These are phyloP conservation scores for Cherax destructor DNA, from an alignment of 1,140 invertebrate species.

Conservation along the genomic window DNA sequence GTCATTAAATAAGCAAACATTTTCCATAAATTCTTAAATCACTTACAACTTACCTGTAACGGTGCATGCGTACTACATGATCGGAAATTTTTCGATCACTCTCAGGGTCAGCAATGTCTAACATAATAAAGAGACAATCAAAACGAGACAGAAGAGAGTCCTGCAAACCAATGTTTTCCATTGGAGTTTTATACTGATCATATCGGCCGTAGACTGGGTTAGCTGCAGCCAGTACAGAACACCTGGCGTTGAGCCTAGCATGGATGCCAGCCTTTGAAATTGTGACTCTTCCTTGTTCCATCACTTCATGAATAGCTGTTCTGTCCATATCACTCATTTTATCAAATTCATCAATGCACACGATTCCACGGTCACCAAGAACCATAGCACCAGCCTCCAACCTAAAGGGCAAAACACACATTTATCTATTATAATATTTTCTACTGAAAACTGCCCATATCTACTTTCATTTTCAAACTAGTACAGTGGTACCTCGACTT, in stretches of 20 bases:
- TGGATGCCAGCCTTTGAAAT: conserved; percentile 99
- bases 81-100: conserved; percentile 94
- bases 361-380: conserved; percentile 97
- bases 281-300: conserved; percentile 85
- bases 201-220: conserved; percentile 99
- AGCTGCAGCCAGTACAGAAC: conserved; percentile 97
- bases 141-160: conserved; percentile 99
- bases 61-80: conserved; percentile 97
- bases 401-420: conserved; percentile 76
- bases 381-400: conserved; percentile 99
- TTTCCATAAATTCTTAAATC: too few relatives aligned
- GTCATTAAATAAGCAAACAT: too few relatives aligned
- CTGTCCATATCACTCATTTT: conserved; percentile 99
- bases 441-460: too few relatives aligned
- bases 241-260: conserved; percentile 97
- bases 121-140: conserved; percentile 97
- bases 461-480: too few relatives aligned
- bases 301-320: conserved; percentile 96
- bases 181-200: conserved; percentile 98
- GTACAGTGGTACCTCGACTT: too few relatives aligned
- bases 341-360: conserved; percentile 99
- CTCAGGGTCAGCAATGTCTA: conserved; percentile 94
- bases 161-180: conserved; percentile 99
- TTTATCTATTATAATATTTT: neutral
- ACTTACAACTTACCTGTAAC: conserved; percentile 79